phyloP scores from a whole-genome alignment of 2,888 invertebrate species.

The Entomobrya proxima region DNA sequence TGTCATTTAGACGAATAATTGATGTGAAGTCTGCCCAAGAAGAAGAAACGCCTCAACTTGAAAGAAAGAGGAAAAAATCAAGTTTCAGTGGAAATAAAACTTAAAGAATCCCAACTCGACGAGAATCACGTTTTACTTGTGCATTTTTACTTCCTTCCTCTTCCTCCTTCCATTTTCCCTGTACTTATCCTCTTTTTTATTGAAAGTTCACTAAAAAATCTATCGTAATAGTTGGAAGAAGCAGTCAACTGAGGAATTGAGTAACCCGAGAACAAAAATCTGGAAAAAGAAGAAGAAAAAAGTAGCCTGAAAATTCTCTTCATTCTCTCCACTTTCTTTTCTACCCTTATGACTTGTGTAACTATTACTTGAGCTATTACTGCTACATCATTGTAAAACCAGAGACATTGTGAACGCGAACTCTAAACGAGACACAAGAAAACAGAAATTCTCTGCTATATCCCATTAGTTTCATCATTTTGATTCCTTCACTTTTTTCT shows the following conservation, averaged over 20 bases:
- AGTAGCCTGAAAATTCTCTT: slow-evolving; percentile 32
- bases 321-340: background rate
- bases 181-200: slow-evolving; percentile 33
- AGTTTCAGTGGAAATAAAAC: slow-evolving; percentile 42
- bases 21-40: slow-evolving; percentile 56
- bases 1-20: slow-evolving; percentile 68
- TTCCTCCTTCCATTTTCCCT: slow-evolving; percentile 9
- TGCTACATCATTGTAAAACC: slow-evolving; percentile 17
- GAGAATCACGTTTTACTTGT: slow-evolving; percentile 59
- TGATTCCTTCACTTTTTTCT: slow-evolving; percentile 57
- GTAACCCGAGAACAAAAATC: slow-evolving; percentile 32
- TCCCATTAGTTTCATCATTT: slow-evolving; percentile 62
- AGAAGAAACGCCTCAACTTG: slow-evolving; percentile 5
- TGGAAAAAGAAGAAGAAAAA: slow-evolving; percentile 5
- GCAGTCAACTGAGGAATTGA: slow-evolving; percentile 33
- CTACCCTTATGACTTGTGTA: slow-evolving; percentile 41
- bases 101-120: slow-evolving; percentile 58
- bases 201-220: slow-evolving; percentile 35
- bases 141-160: slow-evolving; percentile 44
- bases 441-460: slow-evolving; percentile 33
- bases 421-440: background rate
- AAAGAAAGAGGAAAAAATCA: slow-evolving; percentile 16
- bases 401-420: background rate
- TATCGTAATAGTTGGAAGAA: slow-evolving; percentile 24
- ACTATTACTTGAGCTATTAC: slow-evolving; percentile 59